These are phyloP conservation scores for Sebastes oblongus DNA, from an alignment of 2,797 vertebrate species.

Conservation along the genomic window DNA sequence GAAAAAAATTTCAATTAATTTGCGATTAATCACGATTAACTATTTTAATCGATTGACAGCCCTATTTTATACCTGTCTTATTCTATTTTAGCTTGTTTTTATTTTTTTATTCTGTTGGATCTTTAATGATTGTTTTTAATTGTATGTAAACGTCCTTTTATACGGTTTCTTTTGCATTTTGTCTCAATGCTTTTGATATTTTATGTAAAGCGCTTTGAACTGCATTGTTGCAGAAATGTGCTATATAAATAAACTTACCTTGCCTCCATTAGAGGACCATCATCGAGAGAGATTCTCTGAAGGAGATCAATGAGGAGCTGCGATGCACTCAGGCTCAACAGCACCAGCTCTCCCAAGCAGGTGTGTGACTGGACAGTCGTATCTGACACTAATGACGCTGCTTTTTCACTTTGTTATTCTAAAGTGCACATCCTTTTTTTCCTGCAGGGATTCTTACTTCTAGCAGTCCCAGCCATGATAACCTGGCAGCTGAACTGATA, in stretches of 20 bases:
- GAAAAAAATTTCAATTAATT: too few relatives aligned
- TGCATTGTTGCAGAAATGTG: background rate
- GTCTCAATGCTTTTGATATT: too few relatives aligned
- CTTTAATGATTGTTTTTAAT: too few relatives aligned
- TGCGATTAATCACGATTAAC: too few relatives aligned
- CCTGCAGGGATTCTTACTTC: slow-evolving; percentile 76
- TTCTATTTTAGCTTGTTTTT: too few relatives aligned
- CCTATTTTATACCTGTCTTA: too few relatives aligned
- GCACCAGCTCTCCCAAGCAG: slow-evolving; percentile 90
- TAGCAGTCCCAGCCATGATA: slow-evolving; percentile 87
- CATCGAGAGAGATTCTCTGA: slow-evolving; percentile 93
- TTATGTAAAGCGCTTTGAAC: background rate
- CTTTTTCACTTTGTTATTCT: background rate
- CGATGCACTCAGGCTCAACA: slow-evolving; percentile 93
- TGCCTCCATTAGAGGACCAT: slow-evolving; percentile 86
- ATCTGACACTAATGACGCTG: background rate
- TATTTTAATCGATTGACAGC: too few relatives aligned
- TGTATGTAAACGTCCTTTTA: too few relatives aligned
- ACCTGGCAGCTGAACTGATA: slow-evolving; percentile 94
- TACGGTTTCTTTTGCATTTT: too few relatives aligned
- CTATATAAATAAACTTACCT: background rate
- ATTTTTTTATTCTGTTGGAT: too few relatives aligned
- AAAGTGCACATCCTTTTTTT: background rate
- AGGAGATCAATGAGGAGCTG: slow-evolving; percentile 96
- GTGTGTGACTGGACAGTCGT: slow-evolving; percentile 66